Base-by-base conservation (phyloP, 2,113 vertebrate species). In the Gavialis gangeticus region DNA sequence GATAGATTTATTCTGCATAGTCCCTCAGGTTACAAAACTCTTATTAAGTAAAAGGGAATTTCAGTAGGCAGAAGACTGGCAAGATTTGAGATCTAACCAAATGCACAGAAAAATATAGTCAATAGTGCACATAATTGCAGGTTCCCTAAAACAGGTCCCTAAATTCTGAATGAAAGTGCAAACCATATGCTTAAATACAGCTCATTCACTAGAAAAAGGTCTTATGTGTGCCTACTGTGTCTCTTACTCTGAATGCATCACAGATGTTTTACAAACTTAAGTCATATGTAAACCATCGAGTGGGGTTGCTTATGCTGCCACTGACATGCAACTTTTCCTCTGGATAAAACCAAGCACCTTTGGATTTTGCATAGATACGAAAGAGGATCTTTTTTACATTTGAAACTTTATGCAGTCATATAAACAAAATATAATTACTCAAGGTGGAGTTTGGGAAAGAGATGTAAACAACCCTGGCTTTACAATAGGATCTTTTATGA, bases 341-440 rank as follows among this genome's bases (percentile, higher is more conserved):
- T 82, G 27, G 16, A 5, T 67, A 66, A 78, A 25, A 24, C 75
- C 6, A 6, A 13, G 59, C 30, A 46, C 1, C 0, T 0, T 2
- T 89, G 71, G 82, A 60, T 62, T 89, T 56, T 0, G 1, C 0
- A 0, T 11, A 21, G n/a, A 34, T 66, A 57, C 10, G 24, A 25
- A 75, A 30, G 27, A 12, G 1, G 82, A 59, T 28, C 8, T 14
- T 85, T 85, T 66, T 87, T 55, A 17, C 46, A 69, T 27, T 22
- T 85, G 82, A 91, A 79, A 28, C 34, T 22, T 19, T 14, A 87
- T 34, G 54, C 37, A 78, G 19, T n/a, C 5, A 6, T 60, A 2
- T 3, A 17, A 59, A 46, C 84, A 85, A 46, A 4, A 34, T 22
- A 1, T 10, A 3, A 13, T 91, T 91, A 90, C 22, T 22, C 27